These are phyloP conservation scores for Apodemia hepburni DNA, from an alignment of 2,888 invertebrate species.

Conservation along the genomic window DNA sequence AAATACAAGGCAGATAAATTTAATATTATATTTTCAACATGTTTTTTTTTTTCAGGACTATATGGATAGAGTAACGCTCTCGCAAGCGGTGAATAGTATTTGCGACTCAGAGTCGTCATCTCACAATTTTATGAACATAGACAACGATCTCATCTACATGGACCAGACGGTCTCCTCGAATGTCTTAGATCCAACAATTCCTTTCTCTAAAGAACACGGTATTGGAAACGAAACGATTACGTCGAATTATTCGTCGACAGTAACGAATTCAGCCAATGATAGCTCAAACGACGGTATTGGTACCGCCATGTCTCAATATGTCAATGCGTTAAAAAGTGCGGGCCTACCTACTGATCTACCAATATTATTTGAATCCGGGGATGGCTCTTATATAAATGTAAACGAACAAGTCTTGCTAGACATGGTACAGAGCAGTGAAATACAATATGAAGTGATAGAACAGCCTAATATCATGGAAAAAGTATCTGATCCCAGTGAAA, in stretches of 20 bases:
- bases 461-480: constrained; percentile 76
- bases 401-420: constrained; percentile 82
- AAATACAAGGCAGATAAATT: no score
- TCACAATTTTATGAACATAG: constrained; percentile 58
- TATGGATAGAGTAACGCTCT: constrained; percentile 66
- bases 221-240: constrained; percentile 55
- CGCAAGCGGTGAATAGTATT: constrained; percentile 70
- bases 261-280: constrained; percentile 44
- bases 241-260: constrained; percentile 48
- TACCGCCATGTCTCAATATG: constrained; percentile 71
- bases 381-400: constrained; percentile 82
- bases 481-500: constrained; percentile 69
- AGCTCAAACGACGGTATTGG: constrained; percentile 48
- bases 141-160: constrained; percentile 67
- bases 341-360: constrained; percentile 72
- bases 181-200: constrained; percentile 50
- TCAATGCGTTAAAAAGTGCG: constrained; percentile 69
- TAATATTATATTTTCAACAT: no score
- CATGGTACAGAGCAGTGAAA: constrained; percentile 75
- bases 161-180: constrained; percentile 58
- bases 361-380: constrained; percentile 82
- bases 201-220: constrained; percentile 51
- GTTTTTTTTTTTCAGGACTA: constrained; percentile 54
- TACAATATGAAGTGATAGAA: constrained; percentile 75
- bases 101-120: constrained; percentile 58